A percentile compares a stretch with the other conserved stretches of the same genome.
phyloP scores from a whole-genome alignment of 92 coral and sea anemone species.

The Hydrozoanthus gracilis region DNA sequence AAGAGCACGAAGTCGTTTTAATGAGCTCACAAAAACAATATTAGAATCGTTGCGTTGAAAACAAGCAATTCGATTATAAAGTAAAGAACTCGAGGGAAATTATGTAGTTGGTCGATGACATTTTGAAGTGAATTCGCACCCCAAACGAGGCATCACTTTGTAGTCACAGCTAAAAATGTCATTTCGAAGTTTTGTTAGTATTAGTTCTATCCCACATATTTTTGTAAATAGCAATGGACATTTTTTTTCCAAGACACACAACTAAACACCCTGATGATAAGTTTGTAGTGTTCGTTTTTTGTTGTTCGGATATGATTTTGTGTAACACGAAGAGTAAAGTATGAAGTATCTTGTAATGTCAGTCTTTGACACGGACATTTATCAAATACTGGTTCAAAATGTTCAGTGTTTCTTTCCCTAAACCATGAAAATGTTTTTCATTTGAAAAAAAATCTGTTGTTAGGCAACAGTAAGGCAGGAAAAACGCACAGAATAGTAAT shows the following conservation, averaged over 20 bases:
- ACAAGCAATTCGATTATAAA: background rate
- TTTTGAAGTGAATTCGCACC: background rate
- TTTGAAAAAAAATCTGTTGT: background rate
- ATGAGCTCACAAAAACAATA: slow-evolving; percentile 40
- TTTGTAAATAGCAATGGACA: background rate
- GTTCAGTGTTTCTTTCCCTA: background rate
- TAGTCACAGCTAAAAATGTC: background rate
- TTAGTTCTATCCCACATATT: background rate
- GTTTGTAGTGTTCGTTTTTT: background rate
- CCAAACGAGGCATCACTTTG: background rate
- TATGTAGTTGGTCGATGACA: background rate
- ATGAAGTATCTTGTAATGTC: background rate
- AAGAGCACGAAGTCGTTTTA: slow-evolving; percentile 80
- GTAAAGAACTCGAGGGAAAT: background rate
- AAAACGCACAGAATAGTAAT: slow-evolving; percentile 20
- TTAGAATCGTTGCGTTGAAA: background rate
- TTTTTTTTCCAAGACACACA: background rate
- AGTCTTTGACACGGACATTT: background rate
- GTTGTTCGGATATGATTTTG: too few relatives aligned
- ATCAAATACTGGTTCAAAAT: background rate
- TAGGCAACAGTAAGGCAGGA: slow-evolving; percentile 21
- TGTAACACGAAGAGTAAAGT: background rate
- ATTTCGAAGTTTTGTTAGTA: background rate
- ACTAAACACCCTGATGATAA: background rate
- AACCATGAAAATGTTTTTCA: background rate